These are phyloP conservation scores for Darevskia mixta DNA, from an alignment of 2,797 vertebrate genomes.

Conservation along the genomic window DNA sequence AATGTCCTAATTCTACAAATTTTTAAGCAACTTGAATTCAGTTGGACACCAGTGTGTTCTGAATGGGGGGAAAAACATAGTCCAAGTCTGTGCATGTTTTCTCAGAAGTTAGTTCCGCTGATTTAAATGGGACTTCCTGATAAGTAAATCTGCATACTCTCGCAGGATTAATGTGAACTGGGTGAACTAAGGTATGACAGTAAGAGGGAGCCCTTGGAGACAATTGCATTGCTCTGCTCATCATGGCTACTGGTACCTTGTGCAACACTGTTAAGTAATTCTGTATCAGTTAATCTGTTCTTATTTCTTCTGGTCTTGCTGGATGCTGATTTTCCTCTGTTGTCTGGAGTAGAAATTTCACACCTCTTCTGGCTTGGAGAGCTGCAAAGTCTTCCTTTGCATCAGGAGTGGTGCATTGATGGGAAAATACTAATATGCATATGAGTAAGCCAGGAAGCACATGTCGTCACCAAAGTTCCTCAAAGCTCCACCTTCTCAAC, in stretches of 20 bases:
- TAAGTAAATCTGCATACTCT: neutral
- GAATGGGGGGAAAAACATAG: neutral
- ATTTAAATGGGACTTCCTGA: neutral
- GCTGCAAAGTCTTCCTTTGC: neutral
- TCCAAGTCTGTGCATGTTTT: neutral
- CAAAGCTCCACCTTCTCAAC: neutral
- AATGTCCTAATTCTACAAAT: neutral
- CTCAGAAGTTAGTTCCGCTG: neutral
- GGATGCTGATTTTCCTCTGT: neutral
- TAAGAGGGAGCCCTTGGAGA: neutral
- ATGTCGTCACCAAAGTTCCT: neutral
- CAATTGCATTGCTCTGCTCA: neutral
- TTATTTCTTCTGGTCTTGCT: neutral
- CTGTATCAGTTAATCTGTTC: neutral
- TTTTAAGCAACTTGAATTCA: conserved; percentile 9
- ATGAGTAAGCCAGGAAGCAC: conserved; percentile 5
- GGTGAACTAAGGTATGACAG: neutral
- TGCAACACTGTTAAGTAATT: neutral
- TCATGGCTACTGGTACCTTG: neutral
- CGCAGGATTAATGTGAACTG: neutral
- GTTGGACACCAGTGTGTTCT: conserved; percentile 32
- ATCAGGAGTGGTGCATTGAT: neutral
- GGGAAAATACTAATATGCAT: neutral
- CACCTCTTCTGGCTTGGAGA: neutral
- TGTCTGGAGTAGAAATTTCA: neutral